These are phyloP conservation scores for Myodes glareolus DNA, from an alignment of 2,113 vertebrate species.

Conservation along the genomic window DNA sequence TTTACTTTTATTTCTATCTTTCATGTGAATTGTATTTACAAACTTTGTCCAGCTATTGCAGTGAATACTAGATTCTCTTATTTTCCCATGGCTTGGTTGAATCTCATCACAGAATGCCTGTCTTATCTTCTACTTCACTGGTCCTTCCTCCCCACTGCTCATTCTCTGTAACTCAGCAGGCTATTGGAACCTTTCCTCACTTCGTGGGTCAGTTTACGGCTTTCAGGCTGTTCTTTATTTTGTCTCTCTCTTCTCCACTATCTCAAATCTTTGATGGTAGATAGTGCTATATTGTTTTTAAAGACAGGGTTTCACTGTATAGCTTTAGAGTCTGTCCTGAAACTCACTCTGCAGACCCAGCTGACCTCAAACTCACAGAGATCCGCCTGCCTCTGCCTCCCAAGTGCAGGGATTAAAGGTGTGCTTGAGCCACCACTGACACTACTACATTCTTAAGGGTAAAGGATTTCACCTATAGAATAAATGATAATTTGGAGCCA, in stretches of 20 bases:
- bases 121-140: background rate
- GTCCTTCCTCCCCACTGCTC: background rate
- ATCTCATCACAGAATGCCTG: background rate
- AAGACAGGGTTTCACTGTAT: too few relatives aligned
- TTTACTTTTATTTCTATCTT: background rate
- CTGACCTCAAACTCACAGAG: too few relatives aligned
- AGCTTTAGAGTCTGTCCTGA: too few relatives aligned
- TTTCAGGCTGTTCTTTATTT: background rate
- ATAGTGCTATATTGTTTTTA: background rate
- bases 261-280: background rate
- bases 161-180: background rate
- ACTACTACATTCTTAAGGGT: background rate
- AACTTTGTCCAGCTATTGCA: background rate
- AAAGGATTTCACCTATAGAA: background rate
- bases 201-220: background rate
- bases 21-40: background rate
- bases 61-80: background rate
- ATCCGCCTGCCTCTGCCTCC: too few relatives aligned
- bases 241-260: background rate
- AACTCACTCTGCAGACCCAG: too few relatives aligned
- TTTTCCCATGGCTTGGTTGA: background rate
- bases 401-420: too few relatives aligned
- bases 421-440: background rate
- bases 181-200: background rate
- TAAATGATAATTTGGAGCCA: background rate